Percentiles rank a stretch among this genome's conserved stretches.
Evolutionary conservation across 2,797 vertebrate genomes (phyloP).

Genomic region (Tachyglossus aculeatus): DNA sequence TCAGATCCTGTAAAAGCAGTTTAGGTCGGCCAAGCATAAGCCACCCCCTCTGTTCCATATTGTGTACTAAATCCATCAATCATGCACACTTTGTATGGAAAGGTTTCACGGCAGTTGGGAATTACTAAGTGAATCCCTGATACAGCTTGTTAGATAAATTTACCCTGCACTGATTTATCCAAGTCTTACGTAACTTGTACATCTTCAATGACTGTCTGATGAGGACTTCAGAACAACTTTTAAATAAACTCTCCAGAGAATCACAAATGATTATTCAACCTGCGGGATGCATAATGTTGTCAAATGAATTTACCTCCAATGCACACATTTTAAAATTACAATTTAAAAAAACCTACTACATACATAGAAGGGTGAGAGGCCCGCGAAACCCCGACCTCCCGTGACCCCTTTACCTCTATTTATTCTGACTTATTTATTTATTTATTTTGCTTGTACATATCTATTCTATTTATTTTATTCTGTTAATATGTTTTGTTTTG

Average conservation of each 20-base stretch:
- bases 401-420: no score
- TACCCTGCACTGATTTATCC: conserved; percentile 46
- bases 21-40: no score
- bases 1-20: no score
- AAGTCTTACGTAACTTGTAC: conserved; percentile 45
- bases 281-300: conserved; percentile 67
- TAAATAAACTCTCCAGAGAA: conserved; percentile 54
- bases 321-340: conserved; percentile 42
- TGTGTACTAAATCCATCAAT: conserved; percentile 40
- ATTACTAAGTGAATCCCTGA: conserved; percentile 52
- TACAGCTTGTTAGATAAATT: conserved; percentile 54
- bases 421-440: no score
- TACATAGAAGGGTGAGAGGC: no score
- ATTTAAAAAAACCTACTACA: no score
- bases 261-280: conserved; percentile 63
- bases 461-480: no score
- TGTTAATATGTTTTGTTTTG: no score
- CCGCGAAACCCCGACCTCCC: no score
- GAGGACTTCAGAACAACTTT: conserved; percentile 52
- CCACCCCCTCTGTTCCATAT: conserved; percentile 8
- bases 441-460: no score
- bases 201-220: conserved; percentile 59
- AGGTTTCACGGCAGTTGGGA: conserved; percentile 49
- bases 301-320: conserved; percentile 57
- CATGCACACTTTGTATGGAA: conserved; percentile 23